Percentiles rank a stretch among this genome's conserved stretches.
phyloP scores from a whole-genome alignment of 2,113 vertebrate genomes.

The Myodes glareolus region DNA sequence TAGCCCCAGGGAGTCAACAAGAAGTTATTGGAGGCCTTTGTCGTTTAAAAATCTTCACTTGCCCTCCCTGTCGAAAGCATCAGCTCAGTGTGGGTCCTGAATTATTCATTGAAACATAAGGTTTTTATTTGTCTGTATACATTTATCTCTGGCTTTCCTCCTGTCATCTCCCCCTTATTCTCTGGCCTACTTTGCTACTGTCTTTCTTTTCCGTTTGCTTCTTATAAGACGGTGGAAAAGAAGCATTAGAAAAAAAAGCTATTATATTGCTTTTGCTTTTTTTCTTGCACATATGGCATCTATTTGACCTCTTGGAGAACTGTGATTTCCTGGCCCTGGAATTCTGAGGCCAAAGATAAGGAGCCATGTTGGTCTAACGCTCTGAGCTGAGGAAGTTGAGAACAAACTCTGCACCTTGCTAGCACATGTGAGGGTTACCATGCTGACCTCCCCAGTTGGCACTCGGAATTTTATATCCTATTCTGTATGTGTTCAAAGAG shows the following conservation, averaged over 20 bases:
- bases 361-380: conserved; percentile 53
- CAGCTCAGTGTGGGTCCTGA: conserved; percentile 24
- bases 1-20: background rate
- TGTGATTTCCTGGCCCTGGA: conserved; percentile 51
- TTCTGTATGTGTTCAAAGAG: background rate
- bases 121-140: conserved; percentile 34
- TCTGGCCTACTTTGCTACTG: background rate
- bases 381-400: background rate
- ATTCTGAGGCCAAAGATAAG: conserved; percentile 48
- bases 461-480: background rate
- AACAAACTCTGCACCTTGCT: background rate
- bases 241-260: conserved; percentile 60
- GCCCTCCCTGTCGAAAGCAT: conserved; percentile 48
- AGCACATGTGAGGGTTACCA: background rate
- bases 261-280: conserved; percentile 55
- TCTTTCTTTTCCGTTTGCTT: background rate
- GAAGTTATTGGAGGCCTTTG: conserved; percentile 36
- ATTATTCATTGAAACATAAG: conserved; percentile 69
- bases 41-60: conserved; percentile 41
- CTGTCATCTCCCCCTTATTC: background rate
- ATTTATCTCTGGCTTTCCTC: conserved; percentile 36
- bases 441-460: background rate
- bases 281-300: conserved; percentile 67
- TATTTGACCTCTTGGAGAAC: conserved; percentile 70
- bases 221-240: conserved; percentile 41